Percentiles rank a stretch among this genome's conserved stretches.
Conservation (phyloP, 2,113 vertebrate genomes). For the Hypomesus transpacificus region DNA sequence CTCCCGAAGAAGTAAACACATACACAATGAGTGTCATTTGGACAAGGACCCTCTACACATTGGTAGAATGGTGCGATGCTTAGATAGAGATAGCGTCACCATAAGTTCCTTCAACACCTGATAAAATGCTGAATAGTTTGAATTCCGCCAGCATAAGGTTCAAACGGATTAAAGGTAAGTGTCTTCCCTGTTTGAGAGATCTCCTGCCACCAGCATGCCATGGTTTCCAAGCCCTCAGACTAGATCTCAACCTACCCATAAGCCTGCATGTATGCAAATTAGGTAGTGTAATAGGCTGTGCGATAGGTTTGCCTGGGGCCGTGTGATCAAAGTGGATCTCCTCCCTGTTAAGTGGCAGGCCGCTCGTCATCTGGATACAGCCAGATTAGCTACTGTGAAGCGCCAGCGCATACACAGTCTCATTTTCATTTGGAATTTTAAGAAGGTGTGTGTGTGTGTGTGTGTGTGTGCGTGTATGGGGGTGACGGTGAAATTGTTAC, state of each 20-base stretch:
- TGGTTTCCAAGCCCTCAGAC: constrained; percentile 58
- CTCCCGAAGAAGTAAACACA: constrained; percentile 35
- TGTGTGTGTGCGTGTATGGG: constrained; percentile 20
- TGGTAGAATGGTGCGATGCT: too few species aligned
- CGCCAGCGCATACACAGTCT: constrained; percentile 31
- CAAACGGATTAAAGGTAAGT: constrained; percentile 51
- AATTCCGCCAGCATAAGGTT: constrained; percentile 32
- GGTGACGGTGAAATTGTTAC: constrained; percentile 57
- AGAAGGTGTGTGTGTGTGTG: constrained; percentile 36
- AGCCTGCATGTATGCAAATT: constrained; percentile 70
- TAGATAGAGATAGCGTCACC: too few species aligned
- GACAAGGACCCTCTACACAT: too few species aligned
- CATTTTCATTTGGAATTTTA: constrained; percentile 66
- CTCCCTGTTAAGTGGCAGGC: constrained; percentile 74
- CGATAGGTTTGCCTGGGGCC: constrained; percentile 63
- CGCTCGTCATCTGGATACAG: constrained; percentile 69
- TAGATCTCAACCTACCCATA: constrained; percentile 63
- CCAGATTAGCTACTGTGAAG: constrained; percentile 66
- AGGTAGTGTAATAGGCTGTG: constrained; percentile 69
- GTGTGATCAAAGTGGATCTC: constrained; percentile 76
- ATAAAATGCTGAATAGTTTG: too few species aligned
- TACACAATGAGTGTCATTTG: constrained; percentile 33
- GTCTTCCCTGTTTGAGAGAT: constrained; percentile 21
- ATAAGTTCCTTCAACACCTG: too few species aligned
- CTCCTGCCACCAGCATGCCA: constrained; percentile 47